These are phyloP conservation scores for Alauda arvensis DNA, from an alignment of 2,797 vertebrate species.

Conservation along the genomic window DNA sequence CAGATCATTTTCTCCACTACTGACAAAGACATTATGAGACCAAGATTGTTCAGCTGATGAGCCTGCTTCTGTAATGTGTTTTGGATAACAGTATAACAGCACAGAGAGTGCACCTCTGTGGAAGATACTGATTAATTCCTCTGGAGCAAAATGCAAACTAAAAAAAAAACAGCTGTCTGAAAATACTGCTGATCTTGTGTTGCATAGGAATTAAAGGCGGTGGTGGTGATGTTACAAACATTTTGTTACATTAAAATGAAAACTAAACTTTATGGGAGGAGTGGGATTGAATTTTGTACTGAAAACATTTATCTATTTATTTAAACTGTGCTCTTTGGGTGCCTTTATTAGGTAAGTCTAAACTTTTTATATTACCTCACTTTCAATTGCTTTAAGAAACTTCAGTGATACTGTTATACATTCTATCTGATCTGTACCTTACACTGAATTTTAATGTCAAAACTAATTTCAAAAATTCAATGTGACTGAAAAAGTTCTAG, in stretches of 20 bases:
- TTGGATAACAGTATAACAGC: background rate
- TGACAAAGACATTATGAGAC: background rate
- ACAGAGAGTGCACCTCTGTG: background rate
- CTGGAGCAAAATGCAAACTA: background rate
- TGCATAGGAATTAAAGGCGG: background rate
- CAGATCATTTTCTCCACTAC: background rate
- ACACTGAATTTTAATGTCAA: background rate
- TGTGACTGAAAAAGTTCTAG: background rate
- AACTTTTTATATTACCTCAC: background rate
- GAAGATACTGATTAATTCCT: conserved; percentile 9
- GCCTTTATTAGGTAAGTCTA: background rate
- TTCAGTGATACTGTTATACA: background rate
- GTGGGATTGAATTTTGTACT: background rate
- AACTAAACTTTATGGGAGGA: background rate
- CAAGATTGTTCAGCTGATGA: conserved; percentile 8
- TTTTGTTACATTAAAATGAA: background rate
- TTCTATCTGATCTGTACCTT: background rate
- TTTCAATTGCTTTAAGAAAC: background rate
- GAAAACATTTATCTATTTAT: background rate
- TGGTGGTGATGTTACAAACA: background rate
- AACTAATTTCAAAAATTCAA: background rate
- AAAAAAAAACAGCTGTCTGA: background rate
- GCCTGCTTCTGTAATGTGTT: background rate
- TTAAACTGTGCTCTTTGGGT: background rate
- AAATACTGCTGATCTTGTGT: background rate